Percentiles rank a stretch among this genome's conserved stretches.
Evolutionary conservation across 2,113 vertebrate species (phyloP).

Genomic region (Malurus cyaneus): DNA sequence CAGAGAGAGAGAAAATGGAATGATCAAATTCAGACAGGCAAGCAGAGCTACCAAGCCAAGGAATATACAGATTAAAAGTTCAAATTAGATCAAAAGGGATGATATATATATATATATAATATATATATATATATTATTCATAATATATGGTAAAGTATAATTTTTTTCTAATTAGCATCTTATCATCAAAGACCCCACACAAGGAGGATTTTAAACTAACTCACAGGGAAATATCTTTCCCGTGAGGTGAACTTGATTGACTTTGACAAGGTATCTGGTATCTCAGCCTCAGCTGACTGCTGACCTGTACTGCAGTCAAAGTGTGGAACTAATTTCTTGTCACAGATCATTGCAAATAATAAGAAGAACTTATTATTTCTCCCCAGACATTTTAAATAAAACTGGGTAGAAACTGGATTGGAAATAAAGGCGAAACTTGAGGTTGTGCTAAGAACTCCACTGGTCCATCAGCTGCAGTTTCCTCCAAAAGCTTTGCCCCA

Average conservation of each 20-base stretch:
- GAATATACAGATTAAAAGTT: background rate
- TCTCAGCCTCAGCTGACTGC: background rate
- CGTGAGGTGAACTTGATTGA: background rate
- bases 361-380: background rate
- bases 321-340: slow-evolving; percentile 7
- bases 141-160: background rate
- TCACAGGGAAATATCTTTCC: background rate
- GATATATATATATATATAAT: background rate
- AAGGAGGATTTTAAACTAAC: background rate
- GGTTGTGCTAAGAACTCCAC: background rate
- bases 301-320: slow-evolving; percentile 26
- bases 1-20: background rate
- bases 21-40: background rate
- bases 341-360: background rate
- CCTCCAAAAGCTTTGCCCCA: background rate
- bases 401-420: background rate
- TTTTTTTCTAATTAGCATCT: background rate
- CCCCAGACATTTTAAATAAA: background rate
- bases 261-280: slow-evolving; percentile 2
- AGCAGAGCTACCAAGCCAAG: background rate
- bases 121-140: background rate
- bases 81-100: background rate
- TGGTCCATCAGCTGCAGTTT: background rate
- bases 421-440: background rate
- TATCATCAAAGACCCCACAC: background rate